Percentiles rank a stretch among this genome's conserved stretches.
These are phyloP conservation scores for Gambusia holbrooki DNA, from an alignment of 2,113 vertebrate species.

Conservation along the genomic window DNA sequence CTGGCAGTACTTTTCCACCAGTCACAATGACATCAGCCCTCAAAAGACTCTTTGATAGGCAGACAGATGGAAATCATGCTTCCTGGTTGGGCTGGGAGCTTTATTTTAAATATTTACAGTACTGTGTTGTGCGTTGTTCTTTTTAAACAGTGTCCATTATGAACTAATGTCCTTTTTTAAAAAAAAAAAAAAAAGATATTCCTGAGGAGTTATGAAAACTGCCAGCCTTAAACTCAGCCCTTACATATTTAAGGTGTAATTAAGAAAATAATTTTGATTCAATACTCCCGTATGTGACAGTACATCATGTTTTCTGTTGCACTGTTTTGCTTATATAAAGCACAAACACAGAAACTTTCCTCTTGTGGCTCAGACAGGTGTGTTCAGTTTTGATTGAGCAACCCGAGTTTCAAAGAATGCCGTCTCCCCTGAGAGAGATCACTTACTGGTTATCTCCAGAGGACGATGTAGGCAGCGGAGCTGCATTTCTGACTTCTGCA, in stretches of 20 bases:
- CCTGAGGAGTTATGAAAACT: background rate
- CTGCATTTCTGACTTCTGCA: background rate
- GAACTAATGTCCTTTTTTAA: background rate
- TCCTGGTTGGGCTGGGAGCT: too few species aligned
- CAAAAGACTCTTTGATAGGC: conserved; percentile 28
- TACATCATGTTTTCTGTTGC: background rate
- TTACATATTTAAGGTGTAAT: too few species aligned
- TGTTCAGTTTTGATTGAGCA: conserved; percentile 52
- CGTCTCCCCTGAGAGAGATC: background rate
- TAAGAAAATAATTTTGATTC: background rate
- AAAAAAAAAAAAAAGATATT: background rate
- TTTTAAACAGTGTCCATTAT: background rate
- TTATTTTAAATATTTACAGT: background rate
- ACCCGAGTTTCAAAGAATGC: conserved; percentile 42
- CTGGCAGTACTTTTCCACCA: conserved; percentile 58
- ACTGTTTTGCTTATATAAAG: conserved; percentile 15
- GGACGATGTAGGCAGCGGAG: background rate
- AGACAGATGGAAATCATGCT: conserved; percentile 15
- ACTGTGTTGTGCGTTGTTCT: background rate
- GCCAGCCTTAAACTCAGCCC: background rate
- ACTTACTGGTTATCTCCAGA: background rate
- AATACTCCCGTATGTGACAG: background rate
- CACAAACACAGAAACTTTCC: background rate
- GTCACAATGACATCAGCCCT: conserved; percentile 36
- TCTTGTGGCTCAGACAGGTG: conserved; percentile 30